Base-by-base conservation (phyloP, 2,797 vertebrate species). In the Cyclopterus lumpus region DNA sequence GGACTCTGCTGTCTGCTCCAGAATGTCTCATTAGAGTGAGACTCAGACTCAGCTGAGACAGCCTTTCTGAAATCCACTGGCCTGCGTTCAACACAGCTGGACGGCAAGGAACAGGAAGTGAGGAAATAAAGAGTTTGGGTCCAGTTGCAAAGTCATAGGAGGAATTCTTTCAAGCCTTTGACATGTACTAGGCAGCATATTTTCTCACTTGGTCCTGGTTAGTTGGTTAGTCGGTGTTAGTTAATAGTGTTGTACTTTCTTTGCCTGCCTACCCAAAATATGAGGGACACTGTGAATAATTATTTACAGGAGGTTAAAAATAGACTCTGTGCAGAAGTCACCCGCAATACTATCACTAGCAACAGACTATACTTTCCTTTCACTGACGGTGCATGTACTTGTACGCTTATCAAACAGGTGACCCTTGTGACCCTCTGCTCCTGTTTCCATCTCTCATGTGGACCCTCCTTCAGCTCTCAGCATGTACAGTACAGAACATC, bases 11-110 rank as follows among this genome's bases (percentile, higher is more conserved):
- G 77, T 83, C 85, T 82, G 73, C 73, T 87, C 81, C 84, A 89
- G 88, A 91, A 92, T 90, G 83, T 92, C 85, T 81, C 91, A 90
- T 87, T 48, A 55, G 67, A 89, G 88, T 90, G 92, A 89, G 88
- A 88, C 34, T 48, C 81, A 82, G 88, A 86, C 87, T 55, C 75
- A 84, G 73, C 81, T 71, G 82, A 89, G 83, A 88, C 82, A 83
- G 83, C 73, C 68, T 77, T 51, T 77, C 85, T 60, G 44, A 78
- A 61, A 75, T 72, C 73, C 73, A 67, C 59, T 87, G 89, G 88
- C 82, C 57, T 69, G 65, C 38, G 67, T 76, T 80, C 84, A 88
- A n/a, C 85, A 79, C 85, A 86, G 80, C 83, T 86, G 81, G 79
- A 80, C 58, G 20, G 55, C 67, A 77, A 42, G 63, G 62, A 66